Evolutionary conservation across 1,140 invertebrate species (phyloP).

Genomic region (Eubasilissa regina): DNA sequence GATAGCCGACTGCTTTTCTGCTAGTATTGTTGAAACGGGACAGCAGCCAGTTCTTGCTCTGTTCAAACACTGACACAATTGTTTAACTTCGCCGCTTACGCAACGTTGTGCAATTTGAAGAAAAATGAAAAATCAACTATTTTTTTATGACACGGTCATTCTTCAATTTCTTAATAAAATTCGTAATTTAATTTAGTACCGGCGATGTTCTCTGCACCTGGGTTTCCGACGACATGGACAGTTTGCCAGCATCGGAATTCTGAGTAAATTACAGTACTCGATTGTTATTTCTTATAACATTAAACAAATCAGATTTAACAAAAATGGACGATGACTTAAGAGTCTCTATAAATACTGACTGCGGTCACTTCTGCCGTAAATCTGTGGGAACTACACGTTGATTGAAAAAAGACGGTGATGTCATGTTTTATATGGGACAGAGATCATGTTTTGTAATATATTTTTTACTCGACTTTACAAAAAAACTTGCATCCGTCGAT

Average conservation of each 20-base stretch:
- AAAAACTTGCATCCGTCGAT: not conserved
- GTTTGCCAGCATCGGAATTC: no score
- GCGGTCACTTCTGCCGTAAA: slow-evolving; percentile 28
- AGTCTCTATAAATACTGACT: slow-evolving; percentile 12
- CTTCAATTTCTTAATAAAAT: no score
- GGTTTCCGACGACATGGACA: no score
- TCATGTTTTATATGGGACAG: slow-evolving; percentile 13
- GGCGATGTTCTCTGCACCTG: no score
- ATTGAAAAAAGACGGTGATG: slow-evolving; percentile 27
- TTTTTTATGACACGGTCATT: no score
- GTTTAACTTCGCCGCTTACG: no score
- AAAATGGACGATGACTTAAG: slow-evolving; percentile 9
- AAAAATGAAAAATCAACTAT: no score
- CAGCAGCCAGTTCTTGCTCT: not conserved
- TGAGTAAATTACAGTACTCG: no score
- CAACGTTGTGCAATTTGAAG: not conserved
- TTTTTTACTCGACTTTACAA: not conserved
- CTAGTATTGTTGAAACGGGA: no score
- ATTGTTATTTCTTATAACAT: not conserved
- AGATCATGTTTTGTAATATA: not conserved
- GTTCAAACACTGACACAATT: no score
- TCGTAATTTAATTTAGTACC: no score
- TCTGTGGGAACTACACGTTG: slow-evolving; percentile 33
- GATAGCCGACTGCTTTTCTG: no score
- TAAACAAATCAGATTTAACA: slow-evolving; percentile 8